A percentile compares a stretch with the other conserved stretches of the same genome.
Conservation (phyloP, 2,797 vertebrate species). For the Ptychobarbus kaznakovi region DNA sequence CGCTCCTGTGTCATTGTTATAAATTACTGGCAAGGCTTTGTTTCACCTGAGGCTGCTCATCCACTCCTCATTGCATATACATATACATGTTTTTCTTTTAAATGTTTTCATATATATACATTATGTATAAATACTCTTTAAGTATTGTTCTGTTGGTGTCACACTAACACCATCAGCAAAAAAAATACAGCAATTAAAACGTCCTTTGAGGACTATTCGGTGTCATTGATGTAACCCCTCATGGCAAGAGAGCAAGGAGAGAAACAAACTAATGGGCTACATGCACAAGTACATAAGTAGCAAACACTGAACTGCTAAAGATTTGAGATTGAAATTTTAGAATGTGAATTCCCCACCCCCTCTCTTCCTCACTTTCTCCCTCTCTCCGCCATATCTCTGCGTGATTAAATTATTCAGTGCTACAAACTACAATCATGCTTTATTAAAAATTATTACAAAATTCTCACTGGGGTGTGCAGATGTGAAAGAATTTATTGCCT, state of each 20-base stretch:
- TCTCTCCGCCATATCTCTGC: conserved; percentile 81
- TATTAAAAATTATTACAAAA: conserved; percentile 99
- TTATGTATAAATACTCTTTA: conserved; percentile 10
- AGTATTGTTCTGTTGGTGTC: conserved; percentile 25
- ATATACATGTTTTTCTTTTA: conserved; percentile 52
- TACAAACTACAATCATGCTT: conserved; percentile 99
- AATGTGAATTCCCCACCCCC: neutral
- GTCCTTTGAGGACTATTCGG: conserved; percentile 77
- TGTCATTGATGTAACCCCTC: conserved; percentile 77
- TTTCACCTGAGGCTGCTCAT: conserved; percentile 93
- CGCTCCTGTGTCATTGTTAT: conserved; percentile 98
- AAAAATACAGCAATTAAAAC: conserved; percentile 80
- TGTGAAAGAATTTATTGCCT: conserved; percentile 97
- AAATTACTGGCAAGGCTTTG: conserved; percentile 94
- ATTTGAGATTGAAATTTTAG: conserved; percentile 40
- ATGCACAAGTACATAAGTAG: conserved; percentile 33
- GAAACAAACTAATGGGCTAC: conserved; percentile 38
- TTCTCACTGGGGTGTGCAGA: conserved; percentile 89
- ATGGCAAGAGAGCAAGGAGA: conserved; percentile 51
- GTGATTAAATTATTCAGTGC: conserved; percentile 98
- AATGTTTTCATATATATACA: neutral
- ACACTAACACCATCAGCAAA: conserved; percentile 61
- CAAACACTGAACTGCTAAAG: conserved; percentile 25
- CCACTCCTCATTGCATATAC: conserved; percentile 67
- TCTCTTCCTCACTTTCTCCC: conserved; percentile 17